These are phyloP conservation scores for Acrossocheilus fasciatus DNA, from an alignment of 2,797 vertebrate genomes.

Conservation along the genomic window DNA sequence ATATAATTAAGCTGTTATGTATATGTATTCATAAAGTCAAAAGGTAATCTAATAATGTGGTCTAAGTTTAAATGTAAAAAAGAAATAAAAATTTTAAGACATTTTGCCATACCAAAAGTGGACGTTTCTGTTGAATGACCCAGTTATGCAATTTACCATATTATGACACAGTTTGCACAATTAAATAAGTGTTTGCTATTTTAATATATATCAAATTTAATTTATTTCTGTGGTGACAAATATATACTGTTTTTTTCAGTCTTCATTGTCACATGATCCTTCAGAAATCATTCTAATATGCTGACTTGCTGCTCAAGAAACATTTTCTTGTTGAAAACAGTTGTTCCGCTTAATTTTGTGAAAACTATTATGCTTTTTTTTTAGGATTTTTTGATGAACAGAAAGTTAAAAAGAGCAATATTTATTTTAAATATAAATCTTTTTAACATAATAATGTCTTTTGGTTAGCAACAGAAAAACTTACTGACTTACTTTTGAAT, in stretches of 20 bases:
- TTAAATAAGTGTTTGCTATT: background rate
- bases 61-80: too few species aligned
- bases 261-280: background rate
- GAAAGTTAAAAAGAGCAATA: background rate
- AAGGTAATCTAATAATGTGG: too few species aligned
- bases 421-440: background rate
- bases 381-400: background rate
- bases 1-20: too few species aligned
- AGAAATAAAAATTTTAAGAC: too few species aligned
- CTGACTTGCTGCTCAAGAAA: background rate
- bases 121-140: too few species aligned
- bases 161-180: background rate
- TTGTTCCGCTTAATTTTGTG: background rate
- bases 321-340: conserved; percentile 3
- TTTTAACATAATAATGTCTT: background rate
- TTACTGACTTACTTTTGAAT: background rate
- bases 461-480: background rate
- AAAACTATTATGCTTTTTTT: background rate
- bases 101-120: too few species aligned
- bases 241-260: too few species aligned
- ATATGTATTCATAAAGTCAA: too few species aligned
- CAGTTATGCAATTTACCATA: too few species aligned
- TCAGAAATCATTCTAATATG: background rate
- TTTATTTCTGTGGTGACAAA: background rate
- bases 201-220: background rate